A percentile compares a stretch with the other conserved stretches of the same genome.
Evolutionary conservation across 2,888 invertebrate species (phyloP).

Genomic region (Seira sanloemensis): DNA sequence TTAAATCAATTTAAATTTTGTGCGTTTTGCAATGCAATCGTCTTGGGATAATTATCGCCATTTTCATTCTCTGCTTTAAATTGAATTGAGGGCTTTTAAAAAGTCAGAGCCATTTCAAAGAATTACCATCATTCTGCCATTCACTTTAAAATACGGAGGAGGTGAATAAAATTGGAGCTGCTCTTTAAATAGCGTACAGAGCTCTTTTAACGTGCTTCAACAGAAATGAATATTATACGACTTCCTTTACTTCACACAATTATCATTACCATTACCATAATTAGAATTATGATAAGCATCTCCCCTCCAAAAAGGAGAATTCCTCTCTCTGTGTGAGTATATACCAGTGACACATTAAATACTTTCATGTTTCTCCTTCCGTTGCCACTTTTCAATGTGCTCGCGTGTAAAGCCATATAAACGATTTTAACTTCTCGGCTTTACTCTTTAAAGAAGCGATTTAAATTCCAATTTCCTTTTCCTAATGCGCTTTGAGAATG

Average conservation of each 20-base stretch:
- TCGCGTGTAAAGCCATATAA: constrained; percentile 16
- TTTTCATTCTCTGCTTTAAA: neutral
- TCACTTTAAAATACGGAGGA: neutral
- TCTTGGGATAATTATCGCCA: constrained; percentile 1
- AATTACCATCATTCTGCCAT: constrained; percentile 1
- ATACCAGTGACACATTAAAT: neutral
- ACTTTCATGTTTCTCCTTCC: neutral
- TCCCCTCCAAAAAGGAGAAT: constrained; percentile 3
- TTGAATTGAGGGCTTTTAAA: neutral
- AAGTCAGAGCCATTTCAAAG: neutral
- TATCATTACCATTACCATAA: constrained; percentile 58
- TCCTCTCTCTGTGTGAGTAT: constrained; percentile 19
- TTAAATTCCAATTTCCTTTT: constrained; percentile 5
- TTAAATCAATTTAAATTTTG: neutral
- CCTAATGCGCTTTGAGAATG: neutral
- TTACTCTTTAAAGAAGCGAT: neutral
- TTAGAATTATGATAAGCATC: constrained; percentile 53
- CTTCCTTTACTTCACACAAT: constrained; percentile 57
- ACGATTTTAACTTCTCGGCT: constrained; percentile 9
- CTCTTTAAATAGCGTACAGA: too few relatives aligned
- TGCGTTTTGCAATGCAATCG: too few relatives aligned
- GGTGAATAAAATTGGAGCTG: neutral
- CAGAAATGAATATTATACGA: constrained; percentile 37
- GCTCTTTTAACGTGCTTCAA: too few relatives aligned
- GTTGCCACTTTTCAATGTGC: neutral